These are phyloP conservation scores for Petroica traversi DNA, from an alignment of 2,113 vertebrate genomes.

Conservation along the genomic window DNA sequence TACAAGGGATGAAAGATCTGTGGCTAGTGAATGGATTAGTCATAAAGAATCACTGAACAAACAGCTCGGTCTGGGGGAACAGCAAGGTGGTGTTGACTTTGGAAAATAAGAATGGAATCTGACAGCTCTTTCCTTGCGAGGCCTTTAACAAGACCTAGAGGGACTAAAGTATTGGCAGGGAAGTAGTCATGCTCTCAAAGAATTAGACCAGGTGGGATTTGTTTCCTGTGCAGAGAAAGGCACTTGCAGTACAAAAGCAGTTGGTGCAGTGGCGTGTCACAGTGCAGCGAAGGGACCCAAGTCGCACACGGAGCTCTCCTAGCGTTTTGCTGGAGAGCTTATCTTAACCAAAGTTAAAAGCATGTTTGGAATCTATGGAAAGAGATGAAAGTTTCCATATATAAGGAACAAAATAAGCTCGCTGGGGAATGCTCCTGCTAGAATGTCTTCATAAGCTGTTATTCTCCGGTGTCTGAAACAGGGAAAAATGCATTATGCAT, in stretches of 20 bases:
- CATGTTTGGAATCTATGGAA: background rate
- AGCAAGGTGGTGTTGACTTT: background rate
- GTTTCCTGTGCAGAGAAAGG: background rate
- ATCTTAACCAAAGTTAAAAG: background rate
- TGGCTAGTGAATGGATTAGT: background rate
- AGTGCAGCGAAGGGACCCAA: background rate
- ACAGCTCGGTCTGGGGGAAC: background rate
- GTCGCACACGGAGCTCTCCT: accelerated
- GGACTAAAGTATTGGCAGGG: background rate
- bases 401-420: background rate
- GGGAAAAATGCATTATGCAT: background rate
- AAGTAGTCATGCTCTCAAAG: background rate
- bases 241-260: background rate
- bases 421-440: background rate
- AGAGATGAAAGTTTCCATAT: background rate
- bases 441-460: background rate
- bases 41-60: background rate
- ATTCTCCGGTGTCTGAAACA: background rate
- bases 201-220: background rate
- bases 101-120: background rate
- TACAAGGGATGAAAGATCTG: background rate
- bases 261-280: accelerated
- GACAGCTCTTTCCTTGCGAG: background rate
- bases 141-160: background rate
- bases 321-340: background rate